Evolutionary conservation across 2,797 vertebrate species (phyloP).

Genomic region (Diceros bicornis): DNA sequence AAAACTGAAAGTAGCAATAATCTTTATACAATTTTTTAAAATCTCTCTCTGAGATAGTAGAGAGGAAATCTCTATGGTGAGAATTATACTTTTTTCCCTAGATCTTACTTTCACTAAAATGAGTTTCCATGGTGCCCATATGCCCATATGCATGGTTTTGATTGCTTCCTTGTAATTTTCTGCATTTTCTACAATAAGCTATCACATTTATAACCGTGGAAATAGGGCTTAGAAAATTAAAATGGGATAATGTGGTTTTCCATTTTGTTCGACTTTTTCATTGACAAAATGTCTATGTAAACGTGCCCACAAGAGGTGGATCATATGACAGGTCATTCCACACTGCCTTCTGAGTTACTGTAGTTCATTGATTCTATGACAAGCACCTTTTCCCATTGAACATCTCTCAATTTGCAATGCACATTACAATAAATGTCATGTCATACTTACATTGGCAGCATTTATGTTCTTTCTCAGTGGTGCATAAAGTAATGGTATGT

Average conservation of each 20-base stretch:
- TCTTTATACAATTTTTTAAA: not conserved
- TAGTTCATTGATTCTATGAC: not conserved
- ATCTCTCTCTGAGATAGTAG: not conserved
- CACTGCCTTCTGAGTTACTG: not conserved
- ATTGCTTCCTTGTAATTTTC: slow-evolving; percentile 37
- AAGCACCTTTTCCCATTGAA: not conserved
- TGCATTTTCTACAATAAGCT: slow-evolving; percentile 43
- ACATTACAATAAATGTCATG: not conserved
- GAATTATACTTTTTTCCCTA: not conserved
- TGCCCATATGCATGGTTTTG: not conserved
- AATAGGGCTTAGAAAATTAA: slow-evolving; percentile 30
- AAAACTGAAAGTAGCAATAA: slow-evolving; percentile 24
- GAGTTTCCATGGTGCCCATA: not conserved
- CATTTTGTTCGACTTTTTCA: slow-evolving; percentile 8
- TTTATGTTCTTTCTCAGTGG: slow-evolving; percentile 27
- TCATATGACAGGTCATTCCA: not conserved
- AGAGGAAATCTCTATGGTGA: not conserved
- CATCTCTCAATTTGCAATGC: not conserved
- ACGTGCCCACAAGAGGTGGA: not conserved
- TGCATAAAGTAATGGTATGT: not conserved
- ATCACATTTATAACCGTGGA: slow-evolving; percentile 20
- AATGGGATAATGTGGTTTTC: not conserved
- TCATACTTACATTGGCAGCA: not conserved
- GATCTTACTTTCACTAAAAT: not conserved
- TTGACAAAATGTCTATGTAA: not conserved